Conservation (phyloP, 2,113 vertebrate species). For the Malurus melanocephalus region DNA sequence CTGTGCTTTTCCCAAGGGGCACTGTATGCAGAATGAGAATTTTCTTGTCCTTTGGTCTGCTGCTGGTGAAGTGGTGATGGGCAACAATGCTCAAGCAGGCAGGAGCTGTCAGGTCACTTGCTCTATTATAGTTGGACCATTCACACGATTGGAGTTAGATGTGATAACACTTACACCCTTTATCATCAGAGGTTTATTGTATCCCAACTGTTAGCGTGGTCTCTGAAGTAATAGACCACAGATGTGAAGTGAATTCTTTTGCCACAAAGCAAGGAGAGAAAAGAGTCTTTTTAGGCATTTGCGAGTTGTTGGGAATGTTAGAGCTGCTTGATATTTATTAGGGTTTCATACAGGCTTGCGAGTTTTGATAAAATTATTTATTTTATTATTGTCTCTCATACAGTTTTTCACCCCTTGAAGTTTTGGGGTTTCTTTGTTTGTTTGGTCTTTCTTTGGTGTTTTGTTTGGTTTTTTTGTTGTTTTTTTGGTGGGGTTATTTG, state of each 20-base stretch:
- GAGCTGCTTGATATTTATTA: background rate
- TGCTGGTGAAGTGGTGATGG: background rate
- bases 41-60: constrained; percentile 12
- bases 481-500: too few relatives aligned
- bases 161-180: background rate
- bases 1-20: constrained; percentile 30
- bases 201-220: background rate
- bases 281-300: background rate
- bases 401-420: background rate
- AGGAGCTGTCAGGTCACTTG: constrained; percentile 13
- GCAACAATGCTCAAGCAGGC: background rate
- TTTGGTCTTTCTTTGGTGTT: background rate
- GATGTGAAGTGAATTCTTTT: background rate
- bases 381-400: background rate
- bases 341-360: background rate
- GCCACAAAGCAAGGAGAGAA: background rate
- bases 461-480: background rate
- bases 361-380: background rate
- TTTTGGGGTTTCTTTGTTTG: background rate
- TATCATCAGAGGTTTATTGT: constrained; percentile 5
- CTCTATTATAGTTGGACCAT: background rate
- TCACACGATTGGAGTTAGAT: background rate
- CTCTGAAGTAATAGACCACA: constrained; percentile 19
- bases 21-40: constrained; percentile 16
- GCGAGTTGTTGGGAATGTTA: background rate